Conservation (phyloP, 2,797 vertebrate genomes). For the Neosilurus mollespiculum region DNA sequence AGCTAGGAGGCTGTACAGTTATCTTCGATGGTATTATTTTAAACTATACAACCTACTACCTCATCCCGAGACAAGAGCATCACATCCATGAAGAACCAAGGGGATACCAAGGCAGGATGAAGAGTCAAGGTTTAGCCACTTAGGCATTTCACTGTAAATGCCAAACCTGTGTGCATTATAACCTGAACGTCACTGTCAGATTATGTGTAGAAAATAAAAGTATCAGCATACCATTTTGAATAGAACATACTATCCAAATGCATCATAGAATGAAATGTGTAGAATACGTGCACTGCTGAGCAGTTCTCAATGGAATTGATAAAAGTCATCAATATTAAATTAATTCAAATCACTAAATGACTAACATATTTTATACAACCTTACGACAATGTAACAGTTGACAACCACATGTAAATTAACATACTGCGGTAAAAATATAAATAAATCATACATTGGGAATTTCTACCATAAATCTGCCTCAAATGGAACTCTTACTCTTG, state of each 20-base stretch:
- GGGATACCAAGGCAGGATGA: background rate
- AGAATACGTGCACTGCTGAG: background rate
- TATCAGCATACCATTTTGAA: background rate
- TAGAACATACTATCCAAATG: background rate
- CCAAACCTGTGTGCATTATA: background rate
- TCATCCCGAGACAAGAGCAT: constrained; percentile 88
- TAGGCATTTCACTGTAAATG: background rate
- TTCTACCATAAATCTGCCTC: background rate
- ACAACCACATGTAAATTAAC: background rate
- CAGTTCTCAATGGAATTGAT: background rate
- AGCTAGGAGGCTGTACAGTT: constrained; percentile 99
- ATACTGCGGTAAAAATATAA: too few relatives aligned
- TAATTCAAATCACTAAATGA: background rate
- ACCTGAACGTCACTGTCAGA: background rate
- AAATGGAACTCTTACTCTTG: background rate
- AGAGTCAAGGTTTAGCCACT: background rate
- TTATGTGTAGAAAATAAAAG: background rate
- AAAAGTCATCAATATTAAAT: too few relatives aligned
- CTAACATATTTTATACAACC: background rate
- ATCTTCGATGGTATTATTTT: constrained; percentile 98
- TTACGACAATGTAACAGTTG: background rate
- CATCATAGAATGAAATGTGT: background rate
- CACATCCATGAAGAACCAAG: constrained; percentile 22
- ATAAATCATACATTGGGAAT: too few relatives aligned
- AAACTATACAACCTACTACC: constrained; percentile 99